A percentile compares a stretch with the other conserved stretches of the same genome.
phyloP scores from a whole-genome alignment of 1,140 invertebrate genomes.

The Sitophilus oryzae region DNA sequence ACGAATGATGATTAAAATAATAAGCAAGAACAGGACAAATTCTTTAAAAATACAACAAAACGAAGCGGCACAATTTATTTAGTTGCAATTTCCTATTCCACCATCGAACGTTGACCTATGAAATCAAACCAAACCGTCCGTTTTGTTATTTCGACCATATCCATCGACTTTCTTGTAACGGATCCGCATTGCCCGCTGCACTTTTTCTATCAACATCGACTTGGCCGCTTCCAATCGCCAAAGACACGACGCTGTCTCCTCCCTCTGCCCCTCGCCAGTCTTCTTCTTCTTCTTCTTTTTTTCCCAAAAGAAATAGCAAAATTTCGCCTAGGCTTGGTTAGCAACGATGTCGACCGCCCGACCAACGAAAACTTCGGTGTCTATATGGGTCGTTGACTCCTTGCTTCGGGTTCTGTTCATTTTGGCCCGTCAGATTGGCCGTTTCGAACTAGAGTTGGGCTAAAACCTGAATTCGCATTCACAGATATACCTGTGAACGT shows the following conservation, averaged over 20 bases:
- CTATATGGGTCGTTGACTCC: constrained; percentile 2
- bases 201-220: not conserved
- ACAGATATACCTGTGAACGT: too few species aligned
- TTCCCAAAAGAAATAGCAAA: not conserved
- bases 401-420: too few species aligned
- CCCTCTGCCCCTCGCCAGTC: too few species aligned
- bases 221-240: not conserved
- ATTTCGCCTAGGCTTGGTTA: constrained; percentile 2
- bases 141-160: too few species aligned
- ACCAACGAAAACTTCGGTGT: not conserved
- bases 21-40: not conserved
- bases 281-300: too few species aligned
- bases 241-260: not conserved
- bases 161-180: not conserved
- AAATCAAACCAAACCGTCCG: too few species aligned
- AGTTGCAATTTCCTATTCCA: not conserved
- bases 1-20: not conserved
- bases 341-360: too few species aligned
- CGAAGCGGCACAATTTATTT: not conserved
- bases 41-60: not conserved
- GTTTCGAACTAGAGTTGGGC: too few species aligned
- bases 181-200: not conserved
- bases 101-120: too few species aligned
- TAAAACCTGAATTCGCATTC: too few species aligned
- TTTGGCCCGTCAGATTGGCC: not conserved